Base-by-base conservation (phyloP, 2,797 vertebrate species). In the Esox masquinongy region DNA sequence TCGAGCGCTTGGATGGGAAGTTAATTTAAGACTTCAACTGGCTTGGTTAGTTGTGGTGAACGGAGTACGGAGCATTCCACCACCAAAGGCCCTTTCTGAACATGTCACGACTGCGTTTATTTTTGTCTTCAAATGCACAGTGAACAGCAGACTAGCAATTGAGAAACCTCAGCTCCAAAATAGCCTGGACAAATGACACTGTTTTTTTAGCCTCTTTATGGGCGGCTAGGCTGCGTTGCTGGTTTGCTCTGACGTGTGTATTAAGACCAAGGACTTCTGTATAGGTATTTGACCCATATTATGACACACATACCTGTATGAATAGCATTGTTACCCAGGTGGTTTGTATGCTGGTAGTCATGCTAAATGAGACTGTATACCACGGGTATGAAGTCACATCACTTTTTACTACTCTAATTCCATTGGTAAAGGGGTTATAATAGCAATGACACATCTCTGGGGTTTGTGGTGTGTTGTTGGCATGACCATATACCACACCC, bases 81-180 rank as follows among this genome's bases (percentile, higher is more conserved):
- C 86, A 73, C 83, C 67, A 78, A 80, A 75, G 76, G 73, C 70
- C 76, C 53, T 84, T 78, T 74, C 56, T 67, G 75, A 82, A 82
- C 83, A 83, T 79, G 75, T 80, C 83, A 82, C 50, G 74, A 74
- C 77, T 68, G 72, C 75, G 81, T 79, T 72, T 70, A 51, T 43
- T 4, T 81, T 79, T 31, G 79, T 82, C 71, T 83, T 75, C 75
- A 70, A 83, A 74, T 64, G 77, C 77, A 77, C 76, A 74, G 80
- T 59, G 72, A 79, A 76, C 26, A 68, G 69, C 77, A 80, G 75
- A 78, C 77, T 67, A 75, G 83, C 83, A 84, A 84, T 84, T 80
- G 81, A 84, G 78, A 81, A 82, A 75, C 67, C 80, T 78, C 73
- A 78, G 72, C 80, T 81, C 74, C 19, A 83, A 80, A 88, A 85